These are phyloP conservation scores for Choloepus hoffmanni DNA, from an alignment of 2,113 vertebrate genomes.

Conservation along the genomic window DNA sequence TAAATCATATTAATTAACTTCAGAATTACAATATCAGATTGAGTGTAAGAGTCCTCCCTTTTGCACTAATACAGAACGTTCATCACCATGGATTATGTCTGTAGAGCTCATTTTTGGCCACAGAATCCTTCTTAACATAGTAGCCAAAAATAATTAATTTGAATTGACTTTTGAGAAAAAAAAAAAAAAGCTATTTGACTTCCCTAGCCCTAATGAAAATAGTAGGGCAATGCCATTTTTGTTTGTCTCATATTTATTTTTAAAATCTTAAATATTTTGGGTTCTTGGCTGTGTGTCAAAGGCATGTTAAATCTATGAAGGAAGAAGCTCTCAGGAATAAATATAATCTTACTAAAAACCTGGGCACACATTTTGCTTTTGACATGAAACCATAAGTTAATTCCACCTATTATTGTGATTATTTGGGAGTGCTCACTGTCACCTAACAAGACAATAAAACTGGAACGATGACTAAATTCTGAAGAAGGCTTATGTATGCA, in stretches of 20 bases:
- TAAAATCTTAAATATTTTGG: neutral
- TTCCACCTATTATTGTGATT: neutral
- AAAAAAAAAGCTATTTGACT: neutral
- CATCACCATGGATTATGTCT: neutral
- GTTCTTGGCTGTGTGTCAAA: neutral
- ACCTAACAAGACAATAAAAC: neutral
- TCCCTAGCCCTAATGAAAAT: constrained; percentile 1
- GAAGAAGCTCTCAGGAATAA: neutral
- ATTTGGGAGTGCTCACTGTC: neutral
- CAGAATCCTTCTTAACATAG: neutral
- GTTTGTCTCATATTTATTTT: constrained; percentile 12
- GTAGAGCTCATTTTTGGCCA: neutral
- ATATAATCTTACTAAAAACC: neutral
- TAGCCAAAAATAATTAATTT: neutral
- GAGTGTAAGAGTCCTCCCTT: neutral
- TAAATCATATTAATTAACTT: constrained; percentile 6
- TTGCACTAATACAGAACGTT: neutral
- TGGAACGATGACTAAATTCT: neutral
- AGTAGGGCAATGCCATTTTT: neutral
- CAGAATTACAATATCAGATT: neutral
- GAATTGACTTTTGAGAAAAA: neutral
- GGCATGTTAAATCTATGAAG: neutral
- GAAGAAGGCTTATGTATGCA: neutral
- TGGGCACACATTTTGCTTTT: neutral
- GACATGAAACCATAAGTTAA: neutral